Evolutionary conservation across 2,888 invertebrate genomes (phyloP), one percentile per base, ranked within the genome.

Genomic region (Ophion costatus): DNA sequence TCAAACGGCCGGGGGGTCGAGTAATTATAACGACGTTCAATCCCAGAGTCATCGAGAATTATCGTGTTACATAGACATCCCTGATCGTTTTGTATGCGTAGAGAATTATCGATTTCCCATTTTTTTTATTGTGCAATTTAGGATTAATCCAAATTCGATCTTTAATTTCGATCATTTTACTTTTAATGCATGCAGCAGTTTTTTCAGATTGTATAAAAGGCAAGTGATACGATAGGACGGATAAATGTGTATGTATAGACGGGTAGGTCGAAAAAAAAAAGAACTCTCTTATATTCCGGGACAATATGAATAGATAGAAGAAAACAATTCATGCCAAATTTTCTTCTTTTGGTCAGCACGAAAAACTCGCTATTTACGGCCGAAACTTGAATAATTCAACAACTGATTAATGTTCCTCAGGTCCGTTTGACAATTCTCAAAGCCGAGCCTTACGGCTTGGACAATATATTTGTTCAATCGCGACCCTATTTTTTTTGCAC

Each of bases 101-200:
- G 10, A 20, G 2, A 59, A 24, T 63, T 9, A 63, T 63, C 20
- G 38, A 38, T 38, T 38, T 38, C 38, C 38, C 59, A n/a, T 56
- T 67, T 33, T 14, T n/a, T 59, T 77, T 59, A 59, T 59, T 20
- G 59, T 10, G 10, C 1, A 33, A 64, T n/a, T 74, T 74, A 29
- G 42, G 24, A 42, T 24, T 24, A 59, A 74, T 78, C 71, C 70
- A 59, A 78, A 77, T 85, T 51, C 63, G 45, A 85, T 82, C 73
- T 82, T 82, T 80, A 85, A 82, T 85, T 82, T 82, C 59, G 57
- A 81, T 45, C 78, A 59, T 83, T 83, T 86, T 80, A 80, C 79
- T 88, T 87, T 77, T 80, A 87, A 89, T 88, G 90, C 90, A 90
- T 89, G 90, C 88, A 78, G 85, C 84, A 84, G 80, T 86, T 88